phyloP scores from a whole-genome alignment of 2,888 invertebrate species.

The Diaprepes abbreviatus region DNA sequence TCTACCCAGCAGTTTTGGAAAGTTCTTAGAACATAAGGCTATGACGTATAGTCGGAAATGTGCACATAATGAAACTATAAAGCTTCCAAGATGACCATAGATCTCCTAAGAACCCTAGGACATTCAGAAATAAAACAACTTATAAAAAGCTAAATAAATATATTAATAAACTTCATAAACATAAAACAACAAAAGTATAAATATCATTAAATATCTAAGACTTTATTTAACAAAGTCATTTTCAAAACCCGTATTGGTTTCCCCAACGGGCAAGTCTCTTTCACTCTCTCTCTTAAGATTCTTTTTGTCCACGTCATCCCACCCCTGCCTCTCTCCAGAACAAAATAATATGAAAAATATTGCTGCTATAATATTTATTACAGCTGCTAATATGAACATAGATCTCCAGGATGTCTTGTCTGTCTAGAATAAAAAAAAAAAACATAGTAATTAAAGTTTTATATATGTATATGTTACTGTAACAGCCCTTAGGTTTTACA shows the following conservation, averaged over 20 bases:
- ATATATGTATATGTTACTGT: no score
- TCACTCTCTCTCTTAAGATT: constrained; percentile 8
- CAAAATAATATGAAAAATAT: constrained; percentile 77
- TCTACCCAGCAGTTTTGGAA: no score
- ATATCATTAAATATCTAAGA: background rate
- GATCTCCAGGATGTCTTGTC: constrained; percentile 72
- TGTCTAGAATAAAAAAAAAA: constrained; percentile 37
- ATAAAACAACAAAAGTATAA: background rate
- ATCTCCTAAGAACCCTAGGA: no score
- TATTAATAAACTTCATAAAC: background rate
- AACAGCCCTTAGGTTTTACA: no score
- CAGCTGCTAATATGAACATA: constrained; percentile 81
- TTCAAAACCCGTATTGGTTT: constrained; percentile 23
- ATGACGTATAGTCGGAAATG: no score
- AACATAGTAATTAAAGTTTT: no score
- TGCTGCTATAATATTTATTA: constrained; percentile 77
- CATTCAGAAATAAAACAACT: no score
- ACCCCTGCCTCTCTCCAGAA: constrained; percentile 44
- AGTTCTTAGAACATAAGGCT: no score
- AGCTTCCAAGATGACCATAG: no score
- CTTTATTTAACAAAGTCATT: constrained; percentile 1
- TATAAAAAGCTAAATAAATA: background rate
- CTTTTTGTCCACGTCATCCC: constrained; percentile 38
- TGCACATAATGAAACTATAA: no score
- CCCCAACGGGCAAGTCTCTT: background rate